Conservation (phyloP, 2,797 vertebrate species). For the Dromococcyx pavoninus region DNA sequence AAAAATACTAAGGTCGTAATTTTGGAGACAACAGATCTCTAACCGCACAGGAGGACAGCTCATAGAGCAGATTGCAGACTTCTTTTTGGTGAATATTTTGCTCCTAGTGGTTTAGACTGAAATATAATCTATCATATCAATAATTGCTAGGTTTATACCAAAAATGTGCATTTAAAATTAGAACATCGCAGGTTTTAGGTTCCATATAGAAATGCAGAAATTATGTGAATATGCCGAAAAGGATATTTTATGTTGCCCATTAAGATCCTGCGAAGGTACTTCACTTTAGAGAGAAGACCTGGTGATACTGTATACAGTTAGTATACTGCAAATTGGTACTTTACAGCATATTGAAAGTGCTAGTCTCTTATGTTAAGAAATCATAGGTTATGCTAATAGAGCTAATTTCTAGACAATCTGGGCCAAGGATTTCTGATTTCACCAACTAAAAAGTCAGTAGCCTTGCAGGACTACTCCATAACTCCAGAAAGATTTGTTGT, state of each 20-base stretch:
- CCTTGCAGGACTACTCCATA: not conserved
- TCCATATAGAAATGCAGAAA: not conserved
- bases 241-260: not conserved
- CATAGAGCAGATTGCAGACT: not conserved
- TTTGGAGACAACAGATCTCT: not conserved
- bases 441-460: not conserved
- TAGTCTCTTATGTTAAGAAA: not conserved
- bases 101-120: not conserved
- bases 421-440: not conserved
- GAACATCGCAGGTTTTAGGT: not conserved
- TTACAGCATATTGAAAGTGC: not conserved
- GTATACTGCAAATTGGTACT: not conserved
- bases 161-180: not conserved
- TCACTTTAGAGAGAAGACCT: not conserved
- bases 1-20: not conserved
- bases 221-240: not conserved
- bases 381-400: not conserved
- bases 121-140: not conserved
- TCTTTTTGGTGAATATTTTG: not conserved
- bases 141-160: not conserved
- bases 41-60: not conserved
- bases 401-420: not conserved
- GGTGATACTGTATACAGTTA: not conserved
- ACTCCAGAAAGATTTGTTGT: not conserved
- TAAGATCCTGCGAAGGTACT: not conserved